Evolutionary conservation across 2,888 invertebrate species (phyloP).

Genomic region (Leptura quadrifasciata): DNA sequence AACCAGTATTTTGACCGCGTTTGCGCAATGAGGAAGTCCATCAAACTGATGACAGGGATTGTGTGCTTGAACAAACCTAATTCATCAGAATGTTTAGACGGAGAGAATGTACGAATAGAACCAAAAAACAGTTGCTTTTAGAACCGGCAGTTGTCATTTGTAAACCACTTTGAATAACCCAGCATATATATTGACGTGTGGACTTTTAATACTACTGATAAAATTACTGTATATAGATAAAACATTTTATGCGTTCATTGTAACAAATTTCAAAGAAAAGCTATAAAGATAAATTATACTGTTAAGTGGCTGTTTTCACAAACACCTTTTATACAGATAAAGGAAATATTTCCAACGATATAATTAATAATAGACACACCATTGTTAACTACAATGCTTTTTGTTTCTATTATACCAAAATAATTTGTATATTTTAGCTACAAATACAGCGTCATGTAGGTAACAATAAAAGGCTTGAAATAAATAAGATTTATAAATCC

Average conservation of each 20-base stretch:
- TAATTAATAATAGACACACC: slow-evolving; percentile 19
- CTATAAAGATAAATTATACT: slow-evolving; percentile 26
- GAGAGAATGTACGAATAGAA: no score
- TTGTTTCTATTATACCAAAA: slow-evolving; percentile 8
- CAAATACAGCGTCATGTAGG: slow-evolving; percentile 27
- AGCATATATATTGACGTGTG: neutral
- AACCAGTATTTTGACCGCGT: no score
- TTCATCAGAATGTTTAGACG: no score
- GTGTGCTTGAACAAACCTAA: no score
- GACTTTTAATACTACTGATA: slow-evolving; percentile 12
- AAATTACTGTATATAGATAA: neutral
- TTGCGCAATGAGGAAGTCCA: no score
- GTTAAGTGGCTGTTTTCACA: slow-evolving; percentile 19
- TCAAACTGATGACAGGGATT: no score
- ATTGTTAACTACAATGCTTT: neutral
- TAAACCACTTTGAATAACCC: no score
- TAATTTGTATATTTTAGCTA: slow-evolving; percentile 27
- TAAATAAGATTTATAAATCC: slow-evolving; percentile 61
- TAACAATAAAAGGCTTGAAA: slow-evolving; percentile 48
- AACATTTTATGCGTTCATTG: slow-evolving; percentile 7
- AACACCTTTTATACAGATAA: slow-evolving; percentile 20
- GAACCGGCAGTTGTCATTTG: no score
- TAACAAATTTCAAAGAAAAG: slow-evolving; percentile 17
- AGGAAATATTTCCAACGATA: slow-evolving; percentile 4
- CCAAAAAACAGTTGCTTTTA: no score